Base-by-base conservation (phyloP, 2,888 invertebrate genomes). In the Nineta flava region DNA sequence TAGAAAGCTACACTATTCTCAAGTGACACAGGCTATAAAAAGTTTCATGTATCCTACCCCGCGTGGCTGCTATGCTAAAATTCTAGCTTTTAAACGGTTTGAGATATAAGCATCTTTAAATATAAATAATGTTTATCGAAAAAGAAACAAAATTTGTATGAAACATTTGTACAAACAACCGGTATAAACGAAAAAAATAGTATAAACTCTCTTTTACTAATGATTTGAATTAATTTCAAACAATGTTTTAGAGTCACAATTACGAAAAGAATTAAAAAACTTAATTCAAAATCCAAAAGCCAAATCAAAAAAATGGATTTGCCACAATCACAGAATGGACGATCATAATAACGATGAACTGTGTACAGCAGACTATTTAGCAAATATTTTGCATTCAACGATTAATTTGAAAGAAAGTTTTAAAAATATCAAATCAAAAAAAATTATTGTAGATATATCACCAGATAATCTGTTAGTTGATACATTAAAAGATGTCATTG, bases 381-480 rank as follows among this genome's bases (percentile, higher is more conserved):
- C 84, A 1, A 90, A 90, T 61, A 93, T 91, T 62, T 69, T 90
- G 17, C 65, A 86, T 61, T 85, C 73, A 72, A 60, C 67, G 54
- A 65, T 72, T 1, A 67, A 82, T 15, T 88, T 90, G 64, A 87
- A 91, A 61, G 92, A 93, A 65, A 84, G 86, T 0, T 72, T 86
- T 6, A 74, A 73, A 16, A 75, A 85, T 57, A 81, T 94, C 56
- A 91, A 88, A 1, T 73, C 76, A 47, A 81, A 90, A 61, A 88
- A 92, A 0, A 74, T 93, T 51, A 77, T 82, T 5, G 81, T 94
- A 53, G 94, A 94, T 66, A 80, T 94, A 49, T 91, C 93, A 0
- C 93, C 94, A 0, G 93, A 94, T 58, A 84, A 88, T 9, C 72
- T 94, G 1, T 74, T 94, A 34, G 92, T 92, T 62, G 85, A 91